Percentiles rank a stretch among this genome's conserved stretches.
These are phyloP conservation scores for Halcyon senegalensis DNA, from an alignment of 2,113 vertebrate species.

Conservation along the genomic window DNA sequence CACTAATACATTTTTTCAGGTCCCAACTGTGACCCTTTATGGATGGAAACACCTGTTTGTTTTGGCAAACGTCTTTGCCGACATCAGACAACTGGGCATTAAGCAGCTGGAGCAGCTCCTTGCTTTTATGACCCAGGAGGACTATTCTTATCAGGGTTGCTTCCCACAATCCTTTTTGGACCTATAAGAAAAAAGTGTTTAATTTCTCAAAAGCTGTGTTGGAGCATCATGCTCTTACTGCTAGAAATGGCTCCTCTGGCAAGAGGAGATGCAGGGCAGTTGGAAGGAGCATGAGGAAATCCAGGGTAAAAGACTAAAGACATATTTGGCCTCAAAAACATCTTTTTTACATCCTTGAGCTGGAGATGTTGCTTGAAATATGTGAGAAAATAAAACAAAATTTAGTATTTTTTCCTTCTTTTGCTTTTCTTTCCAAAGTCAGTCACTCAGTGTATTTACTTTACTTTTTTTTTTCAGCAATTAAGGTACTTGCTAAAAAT, in stretches of 20 bases:
- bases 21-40: neutral
- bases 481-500: neutral
- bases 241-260: neutral
- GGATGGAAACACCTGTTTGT: conserved; percentile 49
- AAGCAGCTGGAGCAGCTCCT: conserved; percentile 4
- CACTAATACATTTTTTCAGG: neutral
- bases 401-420: neutral
- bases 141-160: conserved; percentile 35
- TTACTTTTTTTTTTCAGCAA: neutral
- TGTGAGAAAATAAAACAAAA: neutral
- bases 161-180: neutral
- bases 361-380: neutral
- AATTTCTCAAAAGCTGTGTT: neutral
- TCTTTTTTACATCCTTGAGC: neutral
- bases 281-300: neutral
- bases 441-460: neutral
- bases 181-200: neutral
- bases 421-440: neutral
- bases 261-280: neutral
- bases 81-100: conserved; percentile 35
- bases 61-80: conserved; percentile 20
- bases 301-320: neutral
- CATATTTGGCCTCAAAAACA: neutral
- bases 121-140: conserved; percentile 16
- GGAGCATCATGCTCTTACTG: neutral